phyloP scores from a whole-genome alignment of 2,113 vertebrate genomes.

The Urocitellus parryii region DNA sequence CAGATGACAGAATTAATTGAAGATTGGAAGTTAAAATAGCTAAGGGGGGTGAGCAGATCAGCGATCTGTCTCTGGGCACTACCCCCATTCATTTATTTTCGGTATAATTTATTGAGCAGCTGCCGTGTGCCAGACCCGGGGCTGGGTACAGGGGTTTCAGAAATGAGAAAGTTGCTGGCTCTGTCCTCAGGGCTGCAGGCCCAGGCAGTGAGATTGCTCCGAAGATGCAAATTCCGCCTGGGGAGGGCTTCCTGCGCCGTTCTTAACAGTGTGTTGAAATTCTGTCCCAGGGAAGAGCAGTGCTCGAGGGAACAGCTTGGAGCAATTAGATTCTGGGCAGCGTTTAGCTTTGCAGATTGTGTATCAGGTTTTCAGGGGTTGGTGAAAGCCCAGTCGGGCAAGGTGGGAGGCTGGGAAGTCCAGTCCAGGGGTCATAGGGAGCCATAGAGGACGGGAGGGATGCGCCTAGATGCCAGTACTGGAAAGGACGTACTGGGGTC shows the following conservation, averaged over 20 bases:
- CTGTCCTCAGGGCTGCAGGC: background rate
- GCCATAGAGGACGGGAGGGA: background rate
- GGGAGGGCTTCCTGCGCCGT: background rate
- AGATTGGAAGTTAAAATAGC: background rate
- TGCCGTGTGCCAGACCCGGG: background rate
- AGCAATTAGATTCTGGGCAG: background rate
- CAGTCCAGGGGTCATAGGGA: background rate
- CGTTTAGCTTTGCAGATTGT: background rate
- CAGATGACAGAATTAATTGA: background rate
- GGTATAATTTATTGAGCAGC: background rate
- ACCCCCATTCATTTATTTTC: background rate
- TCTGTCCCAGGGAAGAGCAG: background rate
- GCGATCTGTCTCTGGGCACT: background rate
- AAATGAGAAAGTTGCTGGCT: background rate
- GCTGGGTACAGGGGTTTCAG: background rate
- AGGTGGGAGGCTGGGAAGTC: background rate
- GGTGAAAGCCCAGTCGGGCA: background rate
- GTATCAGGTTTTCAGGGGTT: background rate
- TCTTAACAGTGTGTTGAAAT: background rate
- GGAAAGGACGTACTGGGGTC: background rate
- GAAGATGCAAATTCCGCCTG: background rate
- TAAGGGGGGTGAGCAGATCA: background rate
- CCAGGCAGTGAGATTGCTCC: background rate
- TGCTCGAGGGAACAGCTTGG: background rate
- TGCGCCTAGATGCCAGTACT: fast-evolving